Evolutionary conservation across 2,797 vertebrate genomes (phyloP), one percentile per base, ranked within the genome.

Genomic region (Gymnopithys bicolor): DNA sequence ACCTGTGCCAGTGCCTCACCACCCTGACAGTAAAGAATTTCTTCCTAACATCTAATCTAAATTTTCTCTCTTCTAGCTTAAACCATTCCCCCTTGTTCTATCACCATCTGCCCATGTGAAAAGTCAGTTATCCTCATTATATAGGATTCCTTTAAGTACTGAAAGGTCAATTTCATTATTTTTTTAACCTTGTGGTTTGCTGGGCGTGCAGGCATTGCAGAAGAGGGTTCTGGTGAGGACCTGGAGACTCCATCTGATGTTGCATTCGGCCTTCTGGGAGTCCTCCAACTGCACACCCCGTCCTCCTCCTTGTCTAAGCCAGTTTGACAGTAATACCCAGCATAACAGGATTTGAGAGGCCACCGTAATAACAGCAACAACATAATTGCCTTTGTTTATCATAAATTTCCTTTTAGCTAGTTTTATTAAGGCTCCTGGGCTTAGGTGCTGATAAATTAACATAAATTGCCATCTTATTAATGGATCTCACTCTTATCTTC

Each of bases 401-500:
- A 84, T 78, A 67, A 76, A 90, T 87, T 85, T 88, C 59, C 45
- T 86, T 94, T 94, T 81, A 95, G 58, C 76, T 78, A 35, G 46
- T 63, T 89, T 92, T 94, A 90, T 84, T 93, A 82, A 91, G 30
- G 45, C 62, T 84, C 56, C 59, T 83, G 80, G 66, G 70, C 33
- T 95, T 92, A 85, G 76, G 48, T 69, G 73, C 58, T 84, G 66
- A 95, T 91, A 91, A 92, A 88, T 93, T 91, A 94, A 62, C 80
- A 63, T 86, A 92, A 95, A 93, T 91, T 95, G 83, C 77, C 33
- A 30, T 82, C 48, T 91, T 93, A 90, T 93, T 96, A 96, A 93
- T 88, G 63, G 32, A 52, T 95, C 74, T 56, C 22, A 17, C 21
- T 84, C 52, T 88, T 73, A 91, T 95, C 33, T 90, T 82, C 45